phyloP scores from a whole-genome alignment of 2,797 vertebrate species.

The Lepilemur ruficaudatus region DNA sequence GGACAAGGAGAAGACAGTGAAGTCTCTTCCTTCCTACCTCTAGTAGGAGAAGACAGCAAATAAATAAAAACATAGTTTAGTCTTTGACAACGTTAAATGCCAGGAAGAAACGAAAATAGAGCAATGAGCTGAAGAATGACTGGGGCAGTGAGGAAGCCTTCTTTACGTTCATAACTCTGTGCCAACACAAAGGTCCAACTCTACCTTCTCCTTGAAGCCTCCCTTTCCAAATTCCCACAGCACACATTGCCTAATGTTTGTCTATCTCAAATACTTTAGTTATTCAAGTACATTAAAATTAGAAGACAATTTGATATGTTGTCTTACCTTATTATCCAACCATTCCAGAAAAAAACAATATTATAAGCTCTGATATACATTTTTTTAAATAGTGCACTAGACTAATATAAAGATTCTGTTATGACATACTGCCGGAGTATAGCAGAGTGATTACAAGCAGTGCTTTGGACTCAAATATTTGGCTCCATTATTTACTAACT shows the following conservation, averaged over 20 bases:
- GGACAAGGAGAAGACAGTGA: not conserved
- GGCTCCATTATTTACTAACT: not conserved
- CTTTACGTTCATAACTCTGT: not conserved
- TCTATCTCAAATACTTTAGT: not conserved
- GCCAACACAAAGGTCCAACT: not conserved
- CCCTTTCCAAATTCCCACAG: not conserved
- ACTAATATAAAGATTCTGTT: not conserved
- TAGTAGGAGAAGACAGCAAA: not conserved
- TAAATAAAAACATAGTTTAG: not conserved
- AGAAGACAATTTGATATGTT: not conserved
- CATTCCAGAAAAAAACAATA: not conserved
- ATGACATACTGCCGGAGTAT: not conserved
- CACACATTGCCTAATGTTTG: rapidly evolving
- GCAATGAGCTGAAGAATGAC: not conserved
- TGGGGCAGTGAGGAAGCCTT: no score
- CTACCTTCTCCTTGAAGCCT: not conserved
- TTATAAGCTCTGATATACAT: not conserved
- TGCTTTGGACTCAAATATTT: not conserved
- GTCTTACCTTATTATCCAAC: not conserved
- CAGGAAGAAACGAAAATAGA: not conserved
- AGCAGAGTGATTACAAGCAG: not conserved
- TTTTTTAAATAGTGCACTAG: not conserved
- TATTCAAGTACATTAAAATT: not conserved
- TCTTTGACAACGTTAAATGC: not conserved
- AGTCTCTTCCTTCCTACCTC: not conserved